Conservation (phyloP, 1,140 invertebrate genomes). For the Caenorhabditis tropicalis region DNA sequence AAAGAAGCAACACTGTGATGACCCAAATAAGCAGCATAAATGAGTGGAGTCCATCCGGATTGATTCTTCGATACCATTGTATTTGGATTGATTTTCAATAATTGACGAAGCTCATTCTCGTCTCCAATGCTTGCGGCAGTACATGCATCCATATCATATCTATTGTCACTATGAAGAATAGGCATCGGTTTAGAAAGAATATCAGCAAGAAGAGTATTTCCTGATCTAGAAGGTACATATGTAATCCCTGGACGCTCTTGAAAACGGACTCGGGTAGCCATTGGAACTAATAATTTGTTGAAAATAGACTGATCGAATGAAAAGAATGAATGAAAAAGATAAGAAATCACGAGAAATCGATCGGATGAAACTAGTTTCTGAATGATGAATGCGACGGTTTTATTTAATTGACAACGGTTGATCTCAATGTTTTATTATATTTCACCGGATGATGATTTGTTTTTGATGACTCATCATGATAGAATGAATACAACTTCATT, state of each 20-base stretch:
- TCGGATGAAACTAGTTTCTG: not conserved
- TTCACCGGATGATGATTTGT: no score
- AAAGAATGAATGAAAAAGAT: not conserved
- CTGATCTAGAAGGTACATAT: conserved; percentile 71
- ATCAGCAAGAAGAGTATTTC: conserved; percentile 59
- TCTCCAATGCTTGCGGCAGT: conserved; percentile 74
- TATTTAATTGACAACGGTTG: not conserved
- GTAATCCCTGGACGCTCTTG: conserved; percentile 50
- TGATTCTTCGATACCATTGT: conserved; percentile 65
- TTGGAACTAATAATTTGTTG: not conserved
- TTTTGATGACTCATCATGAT: no score
- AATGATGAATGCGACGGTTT: not conserved
- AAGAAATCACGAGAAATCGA: not conserved
- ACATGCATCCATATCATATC: conserved; percentile 72
- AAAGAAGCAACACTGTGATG: conserved; percentile 74
- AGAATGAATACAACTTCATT: no score
- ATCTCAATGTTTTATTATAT: not conserved
- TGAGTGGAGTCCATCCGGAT: conserved; percentile 75
- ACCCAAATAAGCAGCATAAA: conserved; percentile 76
- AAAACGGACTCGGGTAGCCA: conserved; percentile 53
- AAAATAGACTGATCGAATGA: not conserved
- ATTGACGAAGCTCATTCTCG: conserved; percentile 28
- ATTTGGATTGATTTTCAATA: conserved; percentile 1
- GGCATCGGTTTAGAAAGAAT: conserved; percentile 71
- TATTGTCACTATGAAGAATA: conserved; percentile 72